Percentiles rank a stretch among this genome's conserved stretches.
Conservation (phyloP, 2,888 invertebrate genomes). For the Emmelina monodactyla region DNA sequence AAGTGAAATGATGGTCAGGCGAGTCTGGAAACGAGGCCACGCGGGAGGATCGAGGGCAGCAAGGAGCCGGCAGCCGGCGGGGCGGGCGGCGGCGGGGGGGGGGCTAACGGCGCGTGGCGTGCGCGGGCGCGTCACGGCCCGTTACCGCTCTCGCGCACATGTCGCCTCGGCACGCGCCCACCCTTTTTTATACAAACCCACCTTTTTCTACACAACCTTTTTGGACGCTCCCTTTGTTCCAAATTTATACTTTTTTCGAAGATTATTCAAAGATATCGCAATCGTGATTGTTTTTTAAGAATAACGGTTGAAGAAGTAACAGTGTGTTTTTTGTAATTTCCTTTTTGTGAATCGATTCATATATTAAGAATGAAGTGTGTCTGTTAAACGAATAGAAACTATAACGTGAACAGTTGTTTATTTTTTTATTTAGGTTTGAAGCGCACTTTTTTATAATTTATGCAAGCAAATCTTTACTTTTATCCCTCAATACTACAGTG, state of each 20-base stretch:
- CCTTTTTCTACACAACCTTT: conserved; percentile 46
- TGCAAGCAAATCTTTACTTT: too few species aligned
- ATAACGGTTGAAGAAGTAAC: neutral
- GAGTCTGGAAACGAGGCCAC: conserved; percentile 11
- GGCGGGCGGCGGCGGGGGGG: conserved; percentile 12
- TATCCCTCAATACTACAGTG: too few species aligned
- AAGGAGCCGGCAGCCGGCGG: conserved; percentile 18
- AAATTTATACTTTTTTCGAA: conserved; percentile 29
- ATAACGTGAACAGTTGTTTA: too few species aligned
- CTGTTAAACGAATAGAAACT: too few species aligned
- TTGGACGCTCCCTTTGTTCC: conserved; percentile 55
- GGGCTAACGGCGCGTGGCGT: conserved; percentile 14
- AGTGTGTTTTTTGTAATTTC: conserved; percentile 1
- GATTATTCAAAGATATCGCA: conserved; percentile 11
- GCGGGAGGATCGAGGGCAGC: conserved; percentile 5
- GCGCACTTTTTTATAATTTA: too few species aligned
- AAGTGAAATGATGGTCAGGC: neutral
- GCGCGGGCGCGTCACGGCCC: conserved; percentile 42
- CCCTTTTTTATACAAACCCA: conserved; percentile 41
- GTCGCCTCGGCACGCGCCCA: conserved; percentile 61
- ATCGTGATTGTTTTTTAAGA: conserved; percentile 9
- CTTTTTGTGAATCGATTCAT: neutral
- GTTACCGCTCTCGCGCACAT: conserved; percentile 60
- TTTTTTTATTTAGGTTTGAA: too few species aligned
- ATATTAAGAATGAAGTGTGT: too few species aligned